Percentiles rank a stretch among this genome's conserved stretches.
These are phyloP conservation scores for Hoplodrina blanda DNA, from an alignment of 2,888 invertebrate species.

Conservation along the genomic window DNA sequence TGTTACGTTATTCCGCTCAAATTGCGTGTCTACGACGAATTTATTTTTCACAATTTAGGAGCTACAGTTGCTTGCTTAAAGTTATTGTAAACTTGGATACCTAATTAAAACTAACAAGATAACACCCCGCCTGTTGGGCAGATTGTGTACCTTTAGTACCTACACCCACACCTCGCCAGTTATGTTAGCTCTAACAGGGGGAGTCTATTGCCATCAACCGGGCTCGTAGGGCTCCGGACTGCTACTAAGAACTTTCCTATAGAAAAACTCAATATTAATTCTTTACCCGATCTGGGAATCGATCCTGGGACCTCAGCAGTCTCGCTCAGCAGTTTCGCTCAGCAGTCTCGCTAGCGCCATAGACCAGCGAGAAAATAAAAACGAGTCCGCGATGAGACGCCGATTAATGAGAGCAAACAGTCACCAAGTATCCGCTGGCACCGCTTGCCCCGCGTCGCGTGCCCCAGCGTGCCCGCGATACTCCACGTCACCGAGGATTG, in stretches of 20 bases:
- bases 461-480: neutral
- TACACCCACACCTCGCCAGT: too few relatives aligned
- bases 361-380: too few relatives aligned
- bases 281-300: too few relatives aligned
- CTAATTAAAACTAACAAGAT: too few relatives aligned
- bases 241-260: too few relatives aligned
- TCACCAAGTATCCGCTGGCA: conserved; percentile 19
- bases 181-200: neutral
- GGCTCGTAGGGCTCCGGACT: too few relatives aligned
- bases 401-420: neutral
- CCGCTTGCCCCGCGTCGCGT: conserved; percentile 44
- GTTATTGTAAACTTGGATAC: too few relatives aligned
- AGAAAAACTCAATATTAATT: too few relatives aligned
- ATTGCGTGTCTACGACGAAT: neutral
- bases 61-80: too few relatives aligned
- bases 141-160: neutral
- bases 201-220: neutral
- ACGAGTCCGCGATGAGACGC: neutral
- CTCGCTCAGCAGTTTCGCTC: neutral
- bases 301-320: neutral
- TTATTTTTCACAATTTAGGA: too few relatives aligned
- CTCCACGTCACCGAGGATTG: too few relatives aligned
- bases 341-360: neutral
- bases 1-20: neutral
- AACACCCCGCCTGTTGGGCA: neutral